Percentiles rank a stretch among this genome's conserved stretches.
These are phyloP conservation scores for Cossypha heuglini DNA, from an alignment of 2,797 vertebrate genomes.

Conservation along the genomic window DNA sequence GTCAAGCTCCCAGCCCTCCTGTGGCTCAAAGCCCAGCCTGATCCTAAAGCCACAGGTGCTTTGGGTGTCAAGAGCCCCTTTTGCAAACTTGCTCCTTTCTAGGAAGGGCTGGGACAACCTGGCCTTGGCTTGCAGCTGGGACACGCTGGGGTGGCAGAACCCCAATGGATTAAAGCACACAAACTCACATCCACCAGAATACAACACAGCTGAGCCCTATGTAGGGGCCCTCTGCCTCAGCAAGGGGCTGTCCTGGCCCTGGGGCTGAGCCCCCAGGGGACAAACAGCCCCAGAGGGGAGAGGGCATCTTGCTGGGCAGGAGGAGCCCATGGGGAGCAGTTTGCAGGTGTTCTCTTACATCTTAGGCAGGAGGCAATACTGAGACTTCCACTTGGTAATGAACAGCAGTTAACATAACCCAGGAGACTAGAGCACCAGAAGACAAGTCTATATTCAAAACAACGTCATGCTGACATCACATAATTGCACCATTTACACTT, in stretches of 20 bases:
- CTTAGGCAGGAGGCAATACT: conserved; percentile 68
- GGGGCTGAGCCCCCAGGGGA: neutral
- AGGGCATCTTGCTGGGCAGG: neutral
- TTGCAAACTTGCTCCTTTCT: neutral
- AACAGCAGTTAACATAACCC: conserved; percentile 79
- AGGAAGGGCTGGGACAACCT: neutral
- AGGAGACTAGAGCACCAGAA: conserved; percentile 81
- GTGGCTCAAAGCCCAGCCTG: neutral
- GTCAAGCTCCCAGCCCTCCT: neutral
- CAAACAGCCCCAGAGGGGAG: neutral
- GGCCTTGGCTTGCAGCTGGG: neutral
- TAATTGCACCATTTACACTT: conserved; percentile 79
- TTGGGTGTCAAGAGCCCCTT: neutral
- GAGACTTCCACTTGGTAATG: conserved; percentile 73
- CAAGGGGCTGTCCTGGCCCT: neutral
- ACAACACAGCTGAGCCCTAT: conserved; percentile 52
- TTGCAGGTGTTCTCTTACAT: neutral
- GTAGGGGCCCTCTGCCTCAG: neutral
- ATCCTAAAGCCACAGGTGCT: neutral
- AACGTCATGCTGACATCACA: conserved; percentile 81
- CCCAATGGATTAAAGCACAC: conserved; percentile 52
- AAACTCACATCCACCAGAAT: conserved; percentile 64
- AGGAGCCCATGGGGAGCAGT: neutral
- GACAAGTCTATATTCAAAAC: conserved; percentile 80
- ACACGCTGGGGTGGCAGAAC: neutral